A percentile compares a stretch with the other conserved stretches of the same genome.
Conservation (phyloP, 2,797 vertebrate genomes). For the Lutjanus argentimaculatus region DNA sequence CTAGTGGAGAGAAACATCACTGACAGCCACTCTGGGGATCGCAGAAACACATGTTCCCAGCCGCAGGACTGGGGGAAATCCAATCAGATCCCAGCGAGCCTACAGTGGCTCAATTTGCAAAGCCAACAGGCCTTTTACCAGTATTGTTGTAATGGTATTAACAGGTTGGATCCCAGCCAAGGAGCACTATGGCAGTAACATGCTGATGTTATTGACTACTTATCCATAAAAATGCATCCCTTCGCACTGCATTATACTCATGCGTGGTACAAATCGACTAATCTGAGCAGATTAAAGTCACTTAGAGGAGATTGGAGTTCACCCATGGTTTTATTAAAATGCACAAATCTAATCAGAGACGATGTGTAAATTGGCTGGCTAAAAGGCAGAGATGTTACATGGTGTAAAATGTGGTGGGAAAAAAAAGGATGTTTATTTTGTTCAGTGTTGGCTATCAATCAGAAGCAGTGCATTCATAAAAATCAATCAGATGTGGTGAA, state of each 20-base stretch:
- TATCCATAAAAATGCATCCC: constrained; percentile 82
- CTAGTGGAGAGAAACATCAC: constrained; percentile 64
- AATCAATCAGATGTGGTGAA: neutral
- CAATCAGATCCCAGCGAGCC: constrained; percentile 80
- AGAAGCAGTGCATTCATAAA: constrained; percentile 9
- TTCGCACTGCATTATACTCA: constrained; percentile 76
- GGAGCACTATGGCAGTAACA: constrained; percentile 75
- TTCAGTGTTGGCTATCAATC: constrained; percentile 39
- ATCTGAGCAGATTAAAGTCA: constrained; percentile 80
- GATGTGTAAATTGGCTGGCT: constrained; percentile 72
- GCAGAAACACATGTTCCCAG: constrained; percentile 85
- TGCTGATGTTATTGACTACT: constrained; percentile 85
- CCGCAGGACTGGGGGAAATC: constrained; percentile 79
- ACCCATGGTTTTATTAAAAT: constrained; percentile 76
- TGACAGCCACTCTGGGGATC: constrained; percentile 85
- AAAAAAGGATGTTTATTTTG: constrained; percentile 18
- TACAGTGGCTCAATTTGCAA: constrained; percentile 80
- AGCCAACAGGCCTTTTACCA: constrained; percentile 82
- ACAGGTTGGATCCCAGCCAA: constrained; percentile 80
- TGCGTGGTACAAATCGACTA: constrained; percentile 72
- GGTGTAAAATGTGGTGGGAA: constrained; percentile 13
- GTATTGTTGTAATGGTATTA: constrained; percentile 82
- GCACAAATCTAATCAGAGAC: constrained; percentile 74
- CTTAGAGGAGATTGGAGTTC: constrained; percentile 78
- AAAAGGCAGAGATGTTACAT: constrained; percentile 49